Evolutionary conservation across 1,140 invertebrate genomes (phyloP), one percentile per base, ranked within the genome.

Genomic region (Bombus terrestris): DNA sequence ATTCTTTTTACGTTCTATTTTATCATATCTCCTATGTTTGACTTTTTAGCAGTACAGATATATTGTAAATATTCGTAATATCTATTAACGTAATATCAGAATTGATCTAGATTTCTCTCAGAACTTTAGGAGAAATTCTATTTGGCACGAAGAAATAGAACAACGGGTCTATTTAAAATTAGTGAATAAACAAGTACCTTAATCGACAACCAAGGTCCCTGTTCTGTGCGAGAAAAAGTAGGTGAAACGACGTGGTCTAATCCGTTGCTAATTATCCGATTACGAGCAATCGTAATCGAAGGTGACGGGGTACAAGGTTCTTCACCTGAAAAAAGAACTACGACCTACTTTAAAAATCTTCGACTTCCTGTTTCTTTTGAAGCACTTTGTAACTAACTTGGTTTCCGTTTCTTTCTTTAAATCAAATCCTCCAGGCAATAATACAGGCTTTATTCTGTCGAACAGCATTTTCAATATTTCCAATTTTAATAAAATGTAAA

Each of bases 211-310:
- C 82, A 83, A 83, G 82, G 74, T 53, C 74, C 64, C 43, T 35
- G 4, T 37, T 71, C 32, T 9, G 15, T 18, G 37, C 35, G 28
- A 64, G 39, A 43, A 83, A 69, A 83, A 59, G 47, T 78, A 83
- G 74, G 82, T 83, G 74, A 76, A 37, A 47, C 71, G 72, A n/a
- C 80, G 4, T 18, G 66, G 35, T 69, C 41, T 37, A 47, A 28
- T 47, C 73, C 28, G 64, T 18, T 71, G 53, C 9, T 83, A 84
- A 84, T 78, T 77, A 78, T 84, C 75, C 78, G 66, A 84, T 84
- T 84, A 84, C 43, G 66, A 69, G 47, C 47, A 71, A 78, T 53
- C 43, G 32, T 77, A 68, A 83, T 84, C 75, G 75, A 84, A 84
- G 74, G 75, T 84, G 82, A 78, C 82, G 35, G 37, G 37, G 37